Conservation (phyloP, 2,113 vertebrate species). For the Polyodon spathula region DNA sequence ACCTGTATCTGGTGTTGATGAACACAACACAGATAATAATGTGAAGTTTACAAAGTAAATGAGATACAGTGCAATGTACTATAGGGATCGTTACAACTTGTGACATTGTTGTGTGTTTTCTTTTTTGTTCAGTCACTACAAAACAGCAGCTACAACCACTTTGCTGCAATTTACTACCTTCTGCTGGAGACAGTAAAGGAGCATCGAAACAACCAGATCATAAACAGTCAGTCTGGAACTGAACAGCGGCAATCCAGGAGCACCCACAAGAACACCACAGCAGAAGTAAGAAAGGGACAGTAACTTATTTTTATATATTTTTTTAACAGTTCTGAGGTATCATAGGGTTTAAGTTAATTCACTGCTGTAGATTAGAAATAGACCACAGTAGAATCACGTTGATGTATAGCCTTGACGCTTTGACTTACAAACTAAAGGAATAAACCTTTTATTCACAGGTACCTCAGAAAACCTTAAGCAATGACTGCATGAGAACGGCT, state of each 20-base stretch:
- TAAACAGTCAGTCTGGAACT: conserved; percentile 49
- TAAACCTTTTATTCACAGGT: too few relatives aligned
- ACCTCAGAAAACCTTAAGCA: conserved; percentile 59
- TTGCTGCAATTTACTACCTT: conserved; percentile 93
- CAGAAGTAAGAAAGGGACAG: conserved; percentile 60
- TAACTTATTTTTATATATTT: neutral
- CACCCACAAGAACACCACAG: conserved; percentile 54
- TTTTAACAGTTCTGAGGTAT: too few relatives aligned
- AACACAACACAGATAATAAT: too few relatives aligned
- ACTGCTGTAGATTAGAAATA: too few relatives aligned
- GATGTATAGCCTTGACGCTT: too few relatives aligned
- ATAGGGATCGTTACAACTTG: neutral
- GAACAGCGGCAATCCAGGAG: conserved; percentile 63
- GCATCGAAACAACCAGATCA: conserved; percentile 59
- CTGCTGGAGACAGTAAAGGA: conserved; percentile 82
- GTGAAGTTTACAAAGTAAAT: too few relatives aligned
- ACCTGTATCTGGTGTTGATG: too few relatives aligned
- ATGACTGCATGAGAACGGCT: conserved; percentile 59
- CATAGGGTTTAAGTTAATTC: too few relatives aligned
- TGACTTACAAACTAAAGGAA: too few relatives aligned
- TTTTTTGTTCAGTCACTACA: conserved; percentile 71
- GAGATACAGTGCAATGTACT: neutral
- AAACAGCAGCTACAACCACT: conserved; percentile 93
- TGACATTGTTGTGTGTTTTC: neutral
- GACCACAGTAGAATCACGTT: too few relatives aligned